These are phyloP conservation scores for Agapornis canus DNA, from an alignment of 2,797 vertebrate species.

Conservation along the genomic window DNA sequence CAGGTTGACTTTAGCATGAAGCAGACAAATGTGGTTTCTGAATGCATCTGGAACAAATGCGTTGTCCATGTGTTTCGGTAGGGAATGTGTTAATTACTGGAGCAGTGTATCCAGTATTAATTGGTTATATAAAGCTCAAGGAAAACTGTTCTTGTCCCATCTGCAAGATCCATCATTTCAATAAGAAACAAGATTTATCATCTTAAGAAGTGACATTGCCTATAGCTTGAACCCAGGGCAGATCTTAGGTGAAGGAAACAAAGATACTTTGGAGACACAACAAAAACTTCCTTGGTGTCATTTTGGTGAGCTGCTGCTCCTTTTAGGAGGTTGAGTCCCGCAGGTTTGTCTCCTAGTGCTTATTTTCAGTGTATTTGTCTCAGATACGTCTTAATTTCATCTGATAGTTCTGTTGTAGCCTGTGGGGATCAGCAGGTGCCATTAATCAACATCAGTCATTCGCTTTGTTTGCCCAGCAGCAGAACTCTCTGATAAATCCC, in stretches of 20 bases:
- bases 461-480: neutral
- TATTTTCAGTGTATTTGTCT: constrained; percentile 20
- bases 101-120: neutral
- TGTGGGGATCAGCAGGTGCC: neutral
- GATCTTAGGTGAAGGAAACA: neutral
- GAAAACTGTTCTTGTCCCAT: neutral
- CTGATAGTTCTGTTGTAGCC: neutral
- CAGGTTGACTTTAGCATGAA: neutral
- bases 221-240: neutral
- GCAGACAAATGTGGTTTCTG: neutral
- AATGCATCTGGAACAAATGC: neutral
- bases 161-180: neutral
- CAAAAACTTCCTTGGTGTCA: neutral
- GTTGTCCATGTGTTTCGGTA: neutral
- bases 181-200: neutral
- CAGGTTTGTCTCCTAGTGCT: neutral
- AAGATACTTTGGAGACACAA: neutral
- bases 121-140: neutral
- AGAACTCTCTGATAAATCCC: neutral
- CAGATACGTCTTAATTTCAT: neutral
- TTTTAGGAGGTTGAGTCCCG: neutral
- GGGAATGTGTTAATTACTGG: neutral
- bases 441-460: neutral
- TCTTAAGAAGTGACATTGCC: neutral
- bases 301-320: neutral